phyloP scores from a whole-genome alignment of 2,113 vertebrate genomes.

The Pterophyllum scalare region DNA sequence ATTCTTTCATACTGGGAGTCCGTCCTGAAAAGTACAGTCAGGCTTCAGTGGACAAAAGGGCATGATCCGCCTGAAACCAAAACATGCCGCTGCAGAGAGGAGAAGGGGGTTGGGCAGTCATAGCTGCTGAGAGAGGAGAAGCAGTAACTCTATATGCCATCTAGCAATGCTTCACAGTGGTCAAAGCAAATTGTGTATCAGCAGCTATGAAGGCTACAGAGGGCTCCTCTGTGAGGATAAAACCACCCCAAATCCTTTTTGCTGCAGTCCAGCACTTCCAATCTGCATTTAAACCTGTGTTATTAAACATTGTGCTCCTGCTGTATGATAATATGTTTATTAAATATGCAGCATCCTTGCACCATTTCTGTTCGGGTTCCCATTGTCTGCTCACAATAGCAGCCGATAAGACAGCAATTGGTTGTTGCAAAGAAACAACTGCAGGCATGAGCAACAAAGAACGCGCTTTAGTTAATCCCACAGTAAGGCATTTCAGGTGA shows the following conservation, averaged over 20 bases:
- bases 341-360: not conserved
- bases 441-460: slow-evolving; percentile 42
- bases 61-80: slow-evolving; percentile 64
- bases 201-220: not conserved
- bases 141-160: slow-evolving; percentile 52
- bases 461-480: not conserved
- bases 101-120: slow-evolving; percentile 53
- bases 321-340: not conserved
- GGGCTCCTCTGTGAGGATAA: not conserved
- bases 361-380: not conserved
- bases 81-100: slow-evolving; percentile 49
- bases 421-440: not conserved
- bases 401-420: not conserved
- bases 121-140: slow-evolving; percentile 25
- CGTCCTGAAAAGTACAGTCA: slow-evolving; percentile 63
- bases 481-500: not conserved
- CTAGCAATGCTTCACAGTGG: slow-evolving; percentile 37
- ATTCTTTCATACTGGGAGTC: slow-evolving; percentile 45
- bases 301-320: not conserved
- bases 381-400: slow-evolving; percentile 30
- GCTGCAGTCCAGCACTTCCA: not conserved
- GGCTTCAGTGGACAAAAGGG: slow-evolving; percentile 67
- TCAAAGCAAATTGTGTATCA: slow-evolving; percentile 24
- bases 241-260: not conserved
- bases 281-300: not conserved